Evolutionary conservation across 2,888 invertebrate species (phyloP), one percentile per base, ranked within the genome.

Genomic region (Anagyrus pseudococci): DNA sequence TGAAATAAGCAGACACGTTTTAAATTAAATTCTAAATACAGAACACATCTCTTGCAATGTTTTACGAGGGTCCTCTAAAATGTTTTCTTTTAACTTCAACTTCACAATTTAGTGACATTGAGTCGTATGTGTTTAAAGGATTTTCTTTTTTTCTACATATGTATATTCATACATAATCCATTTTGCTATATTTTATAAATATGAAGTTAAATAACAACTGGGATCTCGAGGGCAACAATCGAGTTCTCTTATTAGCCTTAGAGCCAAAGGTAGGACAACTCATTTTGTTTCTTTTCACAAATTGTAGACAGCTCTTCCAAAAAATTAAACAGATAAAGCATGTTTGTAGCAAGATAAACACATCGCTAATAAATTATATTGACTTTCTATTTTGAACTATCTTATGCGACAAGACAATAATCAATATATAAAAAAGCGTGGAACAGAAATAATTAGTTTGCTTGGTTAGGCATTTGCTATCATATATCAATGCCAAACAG

Each of bases 391-490:
- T 60, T 61, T 44, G 63, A 60, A 63, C 60, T 54, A 63, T 66
- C 48, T 22, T 63, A 58, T 66, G 66, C 60, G 55, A 63, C 58
- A 60, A 61, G 26, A 61, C 63, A 63, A 58, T 61, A 17, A 57
- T 50, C 58, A 55, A 63, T 66, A 54, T 60, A 63, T 57, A 66
- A 8, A 52, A 25, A 66, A 66, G 63, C 66, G 58, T 66, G 57
- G 43, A 61, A 66, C 66, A 66, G 43, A 63, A 63, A 66, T 60
- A 56, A 66, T 66, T 66, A 66, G 66, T 66, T 66, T 58, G 63
- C 66, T 60, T 57, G 60, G 63, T 55, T 50, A 46, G 50, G 47
- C 54, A 54, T 53, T 46, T 61, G 57, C 54, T 57, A 60, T 66
- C 60, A 61, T 29, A 10, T 61, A 57, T 59, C 59, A 62, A 62